phyloP scores from a whole-genome alignment of 2,797 vertebrate species.

The Melanotaenia nigrans region DNA sequence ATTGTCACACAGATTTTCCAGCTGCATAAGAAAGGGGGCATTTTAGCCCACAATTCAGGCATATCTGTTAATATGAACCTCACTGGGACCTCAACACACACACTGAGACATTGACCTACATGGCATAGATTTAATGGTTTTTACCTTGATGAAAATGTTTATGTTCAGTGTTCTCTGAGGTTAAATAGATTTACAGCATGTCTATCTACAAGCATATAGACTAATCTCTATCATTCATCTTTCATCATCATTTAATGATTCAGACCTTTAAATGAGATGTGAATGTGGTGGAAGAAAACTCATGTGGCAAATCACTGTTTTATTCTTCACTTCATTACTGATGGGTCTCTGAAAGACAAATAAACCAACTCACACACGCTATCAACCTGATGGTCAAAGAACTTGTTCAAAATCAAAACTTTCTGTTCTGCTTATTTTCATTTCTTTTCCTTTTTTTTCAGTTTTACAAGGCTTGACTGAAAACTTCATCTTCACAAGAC shows the following conservation, averaged over 20 bases:
- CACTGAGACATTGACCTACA: neutral
- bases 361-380: neutral
- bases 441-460: neutral
- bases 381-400: neutral
- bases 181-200: too few species aligned
- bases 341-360: neutral
- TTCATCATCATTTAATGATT: neutral
- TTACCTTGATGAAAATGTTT: too few species aligned
- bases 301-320: neutral
- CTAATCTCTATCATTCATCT: neutral
- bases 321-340: neutral
- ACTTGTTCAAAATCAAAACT: neutral
- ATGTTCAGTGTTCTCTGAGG: too few species aligned
- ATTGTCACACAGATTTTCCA: too few species aligned
- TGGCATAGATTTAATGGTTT: too few species aligned
- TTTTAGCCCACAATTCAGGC: too few species aligned
- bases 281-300: neutral
- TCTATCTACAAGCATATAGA: too few species aligned
- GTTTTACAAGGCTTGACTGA: constrained; percentile 10
- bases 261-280: neutral
- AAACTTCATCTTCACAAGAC: constrained; percentile 5
- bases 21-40: too few species aligned
- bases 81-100: neutral
- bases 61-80: too few species aligned
- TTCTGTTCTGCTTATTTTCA: neutral